Conservation (phyloP, 1,140 invertebrate species). For the Ladona fulva region DNA sequence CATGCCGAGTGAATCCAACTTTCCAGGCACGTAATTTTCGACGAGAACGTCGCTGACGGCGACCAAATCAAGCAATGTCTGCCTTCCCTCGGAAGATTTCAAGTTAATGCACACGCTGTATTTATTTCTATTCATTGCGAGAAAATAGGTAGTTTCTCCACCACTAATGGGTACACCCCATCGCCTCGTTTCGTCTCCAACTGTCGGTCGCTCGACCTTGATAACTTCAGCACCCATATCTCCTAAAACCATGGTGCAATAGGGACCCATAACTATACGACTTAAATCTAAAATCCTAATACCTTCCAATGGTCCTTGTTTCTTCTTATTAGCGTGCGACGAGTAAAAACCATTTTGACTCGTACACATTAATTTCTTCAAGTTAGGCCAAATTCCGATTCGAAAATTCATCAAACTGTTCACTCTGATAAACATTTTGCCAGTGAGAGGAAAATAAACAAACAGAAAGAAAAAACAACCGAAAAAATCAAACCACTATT, state of each 20-base stretch:
- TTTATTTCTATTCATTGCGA: slow-evolving; percentile 89
- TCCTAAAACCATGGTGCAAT: slow-evolving; percentile 86
- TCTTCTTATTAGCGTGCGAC: not conserved
- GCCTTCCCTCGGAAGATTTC: slow-evolving; percentile 56
- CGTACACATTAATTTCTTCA: not conserved
- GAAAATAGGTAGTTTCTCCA: slow-evolving; percentile 72
- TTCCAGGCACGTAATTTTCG: slow-evolving; percentile 92
- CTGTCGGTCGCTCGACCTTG: slow-evolving; percentile 71
- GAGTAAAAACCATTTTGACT: not conserved
- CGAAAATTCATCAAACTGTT: not conserved
- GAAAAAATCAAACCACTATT: not conserved
- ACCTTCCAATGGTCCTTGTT: slow-evolving; percentile 42
- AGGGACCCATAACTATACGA: slow-evolving; percentile 72
- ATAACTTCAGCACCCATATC: slow-evolving; percentile 92
- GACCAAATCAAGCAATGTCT: slow-evolving; percentile 65
- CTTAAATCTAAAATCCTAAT: slow-evolving; percentile 74
- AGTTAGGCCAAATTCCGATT: not conserved
- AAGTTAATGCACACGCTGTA: slow-evolving; percentile 86
- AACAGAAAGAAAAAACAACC: not conserved
- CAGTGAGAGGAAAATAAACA: not conserved
- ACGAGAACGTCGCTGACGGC: slow-evolving; percentile 76
- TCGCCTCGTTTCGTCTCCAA: slow-evolving; percentile 81
- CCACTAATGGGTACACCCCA: slow-evolving; percentile 89
- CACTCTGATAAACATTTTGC: not conserved
- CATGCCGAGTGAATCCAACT: slow-evolving; percentile 64